Evolutionary conservation across 2,797 vertebrate species (phyloP).

Genomic region (Myoxocephalus aenaeus): DNA sequence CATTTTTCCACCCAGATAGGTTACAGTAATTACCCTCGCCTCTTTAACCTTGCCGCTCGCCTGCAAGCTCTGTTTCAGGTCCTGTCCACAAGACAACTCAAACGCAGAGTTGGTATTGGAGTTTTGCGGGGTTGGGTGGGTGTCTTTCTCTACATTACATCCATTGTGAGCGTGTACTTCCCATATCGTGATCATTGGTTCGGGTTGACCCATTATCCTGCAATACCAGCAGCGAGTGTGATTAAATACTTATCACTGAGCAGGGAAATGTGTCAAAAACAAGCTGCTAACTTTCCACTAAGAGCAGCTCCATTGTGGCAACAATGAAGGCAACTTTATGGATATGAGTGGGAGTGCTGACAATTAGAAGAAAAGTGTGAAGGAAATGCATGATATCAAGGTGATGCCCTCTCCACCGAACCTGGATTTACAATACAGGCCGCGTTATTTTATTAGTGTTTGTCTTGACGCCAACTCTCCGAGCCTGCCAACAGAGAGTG

Average conservation of each 20-base stretch:
- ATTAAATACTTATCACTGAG: slow-evolving; percentile 50
- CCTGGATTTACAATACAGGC: slow-evolving; percentile 36
- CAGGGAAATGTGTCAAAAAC: slow-evolving; percentile 47
- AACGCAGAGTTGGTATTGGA: slow-evolving; percentile 21
- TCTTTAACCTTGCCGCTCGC: slow-evolving; percentile 73
- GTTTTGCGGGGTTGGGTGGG: slow-evolving; percentile 6
- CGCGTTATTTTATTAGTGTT: slow-evolving; percentile 29
- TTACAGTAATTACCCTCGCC: slow-evolving; percentile 80
- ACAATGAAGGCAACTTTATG: slow-evolving; percentile 10
- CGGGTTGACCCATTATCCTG: slow-evolving; percentile 28
- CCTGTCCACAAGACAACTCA: slow-evolving; percentile 34
- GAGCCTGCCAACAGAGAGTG: slow-evolving; percentile 35
- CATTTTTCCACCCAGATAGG: slow-evolving; percentile 79
- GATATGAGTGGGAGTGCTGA: slow-evolving; percentile 31
- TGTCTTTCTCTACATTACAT: slow-evolving; percentile 67
- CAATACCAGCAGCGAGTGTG: slow-evolving; percentile 25
- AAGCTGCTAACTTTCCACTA: slow-evolving; percentile 37
- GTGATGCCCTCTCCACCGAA: slow-evolving; percentile 1
- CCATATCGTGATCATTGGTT: slow-evolving; percentile 6
- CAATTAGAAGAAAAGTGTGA: slow-evolving; percentile 45
- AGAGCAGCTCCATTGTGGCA: slow-evolving; percentile 25
- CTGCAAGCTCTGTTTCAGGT: slow-evolving; percentile 67
- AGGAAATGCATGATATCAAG: not conserved
- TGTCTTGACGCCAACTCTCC: slow-evolving; percentile 33
- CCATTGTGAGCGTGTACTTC: slow-evolving; percentile 5